phyloP scores from a whole-genome alignment of 1,140 invertebrate species.

The Orius insidiosus region DNA sequence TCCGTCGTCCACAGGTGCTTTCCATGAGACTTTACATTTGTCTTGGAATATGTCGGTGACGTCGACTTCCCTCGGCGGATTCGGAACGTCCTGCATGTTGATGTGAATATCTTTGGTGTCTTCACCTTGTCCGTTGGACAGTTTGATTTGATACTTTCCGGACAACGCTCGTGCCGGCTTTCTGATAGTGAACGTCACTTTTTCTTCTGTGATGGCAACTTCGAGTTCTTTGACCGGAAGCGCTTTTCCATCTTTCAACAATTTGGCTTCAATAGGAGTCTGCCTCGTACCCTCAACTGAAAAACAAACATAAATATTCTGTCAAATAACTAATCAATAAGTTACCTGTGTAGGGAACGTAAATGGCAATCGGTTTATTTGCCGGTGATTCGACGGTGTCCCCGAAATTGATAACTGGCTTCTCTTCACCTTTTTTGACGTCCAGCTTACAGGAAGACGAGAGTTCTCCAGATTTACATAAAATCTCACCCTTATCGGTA shows the following conservation, averaged over 20 bases:
- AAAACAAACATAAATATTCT: slow-evolving; percentile 19
- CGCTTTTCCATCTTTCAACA: slow-evolving; percentile 74
- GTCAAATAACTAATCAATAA: neutral
- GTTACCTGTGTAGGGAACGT: slow-evolving; percentile 85
- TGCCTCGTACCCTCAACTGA: slow-evolving; percentile 70
- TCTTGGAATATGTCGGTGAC: slow-evolving; percentile 84
- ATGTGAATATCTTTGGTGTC: slow-evolving; percentile 66
- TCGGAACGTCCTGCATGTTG: slow-evolving; percentile 79
- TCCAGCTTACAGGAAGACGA: slow-evolving; percentile 61
- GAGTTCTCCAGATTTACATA: slow-evolving; percentile 64
- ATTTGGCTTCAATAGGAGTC: slow-evolving; percentile 70
- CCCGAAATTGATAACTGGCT: slow-evolving; percentile 61
- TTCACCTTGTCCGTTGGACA: slow-evolving; percentile 75
- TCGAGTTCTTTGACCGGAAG: slow-evolving; percentile 76
- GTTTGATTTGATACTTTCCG: slow-evolving; percentile 70
- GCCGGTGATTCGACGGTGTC: slow-evolving; percentile 64
- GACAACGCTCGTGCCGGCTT: slow-evolving; percentile 65
- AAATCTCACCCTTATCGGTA: slow-evolving; percentile 69
- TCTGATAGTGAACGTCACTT: slow-evolving; percentile 75
- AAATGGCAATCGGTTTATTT: slow-evolving; percentile 58
- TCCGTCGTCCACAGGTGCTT: slow-evolving; percentile 82
- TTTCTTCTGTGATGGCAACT: slow-evolving; percentile 72
- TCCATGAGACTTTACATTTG: slow-evolving; percentile 82
- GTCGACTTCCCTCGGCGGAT: slow-evolving; percentile 70
- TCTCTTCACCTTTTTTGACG: slow-evolving; percentile 69